Evolutionary conservation across 2,888 invertebrate species (phyloP), one percentile per base, ranked within the genome.

Genomic region (Phytoseiulus persimilis): DNA sequence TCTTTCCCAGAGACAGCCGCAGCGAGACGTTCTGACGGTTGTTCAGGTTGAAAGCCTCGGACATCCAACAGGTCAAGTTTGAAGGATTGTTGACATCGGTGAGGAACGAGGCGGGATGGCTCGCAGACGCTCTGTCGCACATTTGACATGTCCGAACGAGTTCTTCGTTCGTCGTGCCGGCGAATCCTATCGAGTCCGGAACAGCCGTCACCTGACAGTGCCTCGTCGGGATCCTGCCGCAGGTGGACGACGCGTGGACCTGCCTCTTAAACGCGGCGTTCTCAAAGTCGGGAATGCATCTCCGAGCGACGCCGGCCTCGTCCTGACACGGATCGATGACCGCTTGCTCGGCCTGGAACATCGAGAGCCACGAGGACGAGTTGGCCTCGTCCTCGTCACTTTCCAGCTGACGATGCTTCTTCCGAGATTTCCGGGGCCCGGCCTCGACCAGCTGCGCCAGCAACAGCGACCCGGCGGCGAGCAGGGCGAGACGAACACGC

Each of bases 31-130:
- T 87, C 33, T 87, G 39, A 11, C 87, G 87, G 18, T 45, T 87
- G 87, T 87, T 87, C 87, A 87, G 18, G 23, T 45, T 87, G 87
- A 87, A 87, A 33, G 99, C 98, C 93, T 98, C 97, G 0, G 97
- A 97, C 93, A 98, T 98, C 98, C 98, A 98, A 96, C 97, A 98
- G 0, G 97, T 97, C 91, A 96, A 95, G 92, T 96, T 96, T 91
- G 96, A 96, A 91, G 95, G 95, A 92, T 96, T 96, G 92, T 98
- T 96, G 92, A 96, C 94, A 93, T 99, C 99, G 1, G 98, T 98
- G 91, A 99, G 94, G 93, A 95, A 96, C 90, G 94, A 93, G 31
- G 96, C 94, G 89, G 95, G 94, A 92, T 96, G 96, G 91, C 95
- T 94, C 39, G 94, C 94, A 89, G 92, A 92, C 92, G 92, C 94